Conservation (phyloP, 2,888 invertebrate genomes). For the Ashinkailepas kermadecensis region DNA sequence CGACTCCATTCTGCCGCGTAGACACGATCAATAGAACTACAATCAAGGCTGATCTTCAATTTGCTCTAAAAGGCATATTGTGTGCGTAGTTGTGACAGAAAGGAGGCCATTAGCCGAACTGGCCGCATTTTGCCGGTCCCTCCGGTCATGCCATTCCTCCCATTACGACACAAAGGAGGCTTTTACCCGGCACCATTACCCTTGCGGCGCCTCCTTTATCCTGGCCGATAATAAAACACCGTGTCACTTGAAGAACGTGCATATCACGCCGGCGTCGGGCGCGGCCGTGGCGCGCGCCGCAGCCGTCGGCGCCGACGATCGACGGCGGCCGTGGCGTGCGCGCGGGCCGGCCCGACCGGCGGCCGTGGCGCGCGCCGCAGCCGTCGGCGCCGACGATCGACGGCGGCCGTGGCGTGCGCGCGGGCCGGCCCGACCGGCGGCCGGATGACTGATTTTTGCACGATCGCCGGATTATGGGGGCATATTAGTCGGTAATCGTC, state of each 20-base stretch:
- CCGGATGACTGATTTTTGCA: neutral
- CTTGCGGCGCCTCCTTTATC: neutral
- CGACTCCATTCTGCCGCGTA: neutral
- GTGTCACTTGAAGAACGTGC: neutral
- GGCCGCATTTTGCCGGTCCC: neutral
- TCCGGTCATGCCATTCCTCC: neutral
- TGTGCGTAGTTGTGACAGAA: neutral
- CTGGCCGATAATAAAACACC: neutral
- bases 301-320: neutral
- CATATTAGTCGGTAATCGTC: neutral
- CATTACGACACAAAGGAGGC: neutral
- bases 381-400: neutral
- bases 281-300: too few species aligned
- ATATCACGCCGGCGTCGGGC: too few species aligned
- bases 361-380: too few species aligned
- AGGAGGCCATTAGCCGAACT: neutral
- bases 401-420: neutral
- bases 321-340: neutral
- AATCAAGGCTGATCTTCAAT: conserved; percentile 7
- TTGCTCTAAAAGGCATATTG: neutral
- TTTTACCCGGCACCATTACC: conserved; percentile 2
- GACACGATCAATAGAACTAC: neutral
- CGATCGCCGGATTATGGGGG: neutral
- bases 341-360: neutral
- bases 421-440: neutral